A percentile compares a stretch with the other conserved stretches of the same genome.
Evolutionary conservation across 2,113 vertebrate genomes (phyloP).

Genomic region (Nanorana parkeri): DNA sequence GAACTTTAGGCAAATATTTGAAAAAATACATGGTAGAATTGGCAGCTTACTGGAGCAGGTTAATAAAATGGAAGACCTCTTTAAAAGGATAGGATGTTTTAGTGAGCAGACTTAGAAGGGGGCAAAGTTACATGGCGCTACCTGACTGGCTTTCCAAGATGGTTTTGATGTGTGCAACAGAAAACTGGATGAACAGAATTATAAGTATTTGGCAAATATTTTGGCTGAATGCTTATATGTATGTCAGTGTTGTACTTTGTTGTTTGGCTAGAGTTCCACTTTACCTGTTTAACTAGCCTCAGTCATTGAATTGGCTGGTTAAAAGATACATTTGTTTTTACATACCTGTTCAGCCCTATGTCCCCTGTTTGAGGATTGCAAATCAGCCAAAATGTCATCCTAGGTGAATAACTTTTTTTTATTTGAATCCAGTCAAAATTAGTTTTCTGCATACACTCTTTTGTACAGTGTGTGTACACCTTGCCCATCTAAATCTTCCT

Average conservation of each 20-base stretch:
- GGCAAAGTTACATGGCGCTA: neutral
- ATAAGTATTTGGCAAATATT: neutral
- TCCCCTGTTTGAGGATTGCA: neutral
- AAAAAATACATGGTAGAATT: neutral
- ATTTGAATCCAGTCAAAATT: neutral
- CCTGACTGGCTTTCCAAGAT: neutral
- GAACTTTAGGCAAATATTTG: constrained; percentile 7
- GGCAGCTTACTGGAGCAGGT: too few relatives aligned
- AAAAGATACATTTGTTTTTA: neutral
- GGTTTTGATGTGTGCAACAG: neutral
- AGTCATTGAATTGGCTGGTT: neutral
- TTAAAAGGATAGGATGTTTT: too few relatives aligned
- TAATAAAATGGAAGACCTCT: too few relatives aligned
- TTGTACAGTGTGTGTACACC: neutral
- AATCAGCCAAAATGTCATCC: neutral
- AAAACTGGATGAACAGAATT: too few relatives aligned
- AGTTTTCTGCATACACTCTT: constrained; percentile 1
- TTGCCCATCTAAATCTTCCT: too few relatives aligned
- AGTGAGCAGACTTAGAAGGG: neutral
- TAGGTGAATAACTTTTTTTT: neutral
- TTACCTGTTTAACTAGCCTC: neutral
- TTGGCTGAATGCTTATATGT: neutral
- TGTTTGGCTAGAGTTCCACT: too few relatives aligned
- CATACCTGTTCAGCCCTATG: neutral
- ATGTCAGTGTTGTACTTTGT: neutral